phyloP scores from a whole-genome alignment of 2,113 vertebrate genomes.

The Falco punctatus region DNA sequence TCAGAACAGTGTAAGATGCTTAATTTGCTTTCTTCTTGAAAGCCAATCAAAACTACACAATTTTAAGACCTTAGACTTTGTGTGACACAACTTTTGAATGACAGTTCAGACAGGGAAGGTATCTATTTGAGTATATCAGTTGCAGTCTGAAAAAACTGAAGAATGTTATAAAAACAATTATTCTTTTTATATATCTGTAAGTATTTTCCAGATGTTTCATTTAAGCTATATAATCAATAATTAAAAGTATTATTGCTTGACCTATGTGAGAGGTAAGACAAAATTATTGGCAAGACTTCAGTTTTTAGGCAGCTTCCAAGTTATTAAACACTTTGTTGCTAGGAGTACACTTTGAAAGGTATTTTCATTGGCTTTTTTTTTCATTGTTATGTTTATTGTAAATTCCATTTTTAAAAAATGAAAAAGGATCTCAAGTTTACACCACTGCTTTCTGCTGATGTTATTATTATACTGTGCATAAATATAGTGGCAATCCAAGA shows the following conservation, averaged over 20 bases:
- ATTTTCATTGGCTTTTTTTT: conserved; percentile 3
- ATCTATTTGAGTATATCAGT: neutral
- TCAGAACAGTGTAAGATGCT: neutral
- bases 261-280: neutral
- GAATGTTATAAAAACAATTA: neutral
- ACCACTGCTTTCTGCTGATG: neutral
- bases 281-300: conserved; percentile 26
- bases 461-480: neutral
- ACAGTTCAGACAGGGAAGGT: neutral
- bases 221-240: conserved; percentile 3
- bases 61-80: neutral
- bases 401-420: neutral
- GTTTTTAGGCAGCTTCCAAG: neutral
- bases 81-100: neutral
- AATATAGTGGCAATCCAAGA: neutral
- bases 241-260: neutral
- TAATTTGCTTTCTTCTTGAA: neutral
- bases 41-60: neutral
- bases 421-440: neutral
- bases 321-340: neutral
- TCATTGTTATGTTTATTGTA: neutral
- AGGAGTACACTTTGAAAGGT: neutral
- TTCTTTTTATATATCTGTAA: neutral
- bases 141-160: neutral
- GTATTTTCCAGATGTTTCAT: neutral